Conservation (phyloP, 2,113 vertebrate species). For the Pachycephala philippinensis region DNA sequence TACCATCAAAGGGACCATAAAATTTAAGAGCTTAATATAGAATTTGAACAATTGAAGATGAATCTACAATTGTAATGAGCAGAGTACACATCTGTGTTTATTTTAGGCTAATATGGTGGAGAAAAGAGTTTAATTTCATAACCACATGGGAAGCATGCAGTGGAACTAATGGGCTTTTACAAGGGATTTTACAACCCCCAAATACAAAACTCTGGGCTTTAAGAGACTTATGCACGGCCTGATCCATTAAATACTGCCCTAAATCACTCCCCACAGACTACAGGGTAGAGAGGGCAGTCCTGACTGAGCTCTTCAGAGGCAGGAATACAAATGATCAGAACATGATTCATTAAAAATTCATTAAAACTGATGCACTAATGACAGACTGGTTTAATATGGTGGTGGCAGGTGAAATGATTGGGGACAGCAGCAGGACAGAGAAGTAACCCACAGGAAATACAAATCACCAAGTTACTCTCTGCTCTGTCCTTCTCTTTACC, state of each 20-base stretch:
- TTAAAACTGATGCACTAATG: neutral
- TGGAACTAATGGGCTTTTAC: constrained; percentile 51
- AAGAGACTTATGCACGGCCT: neutral
- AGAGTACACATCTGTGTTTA: constrained; percentile 29
- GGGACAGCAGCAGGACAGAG: neutral
- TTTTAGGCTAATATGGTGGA: constrained; percentile 30
- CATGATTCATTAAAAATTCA: neutral
- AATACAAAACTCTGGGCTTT: constrained; percentile 51
- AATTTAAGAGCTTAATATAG: neutral
- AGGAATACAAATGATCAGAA: neutral
- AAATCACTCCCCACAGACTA: neutral
- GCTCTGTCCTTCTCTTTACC: neutral
- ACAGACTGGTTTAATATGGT: neutral
- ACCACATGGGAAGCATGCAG: constrained; percentile 24
- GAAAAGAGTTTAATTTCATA: constrained; percentile 58
- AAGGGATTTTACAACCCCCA: constrained; percentile 51
- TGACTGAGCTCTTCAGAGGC: neutral
- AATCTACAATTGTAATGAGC: neutral
- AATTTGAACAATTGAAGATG: neutral
- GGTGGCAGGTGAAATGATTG: neutral
- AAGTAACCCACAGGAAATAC: neutral
- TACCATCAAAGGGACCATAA: neutral
- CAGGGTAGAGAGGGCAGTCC: neutral
- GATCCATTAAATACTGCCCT: constrained; percentile 23
- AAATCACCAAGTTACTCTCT: neutral